Base-by-base conservation (phyloP, 2,888 invertebrate species). In the Oligia latruncula region DNA sequence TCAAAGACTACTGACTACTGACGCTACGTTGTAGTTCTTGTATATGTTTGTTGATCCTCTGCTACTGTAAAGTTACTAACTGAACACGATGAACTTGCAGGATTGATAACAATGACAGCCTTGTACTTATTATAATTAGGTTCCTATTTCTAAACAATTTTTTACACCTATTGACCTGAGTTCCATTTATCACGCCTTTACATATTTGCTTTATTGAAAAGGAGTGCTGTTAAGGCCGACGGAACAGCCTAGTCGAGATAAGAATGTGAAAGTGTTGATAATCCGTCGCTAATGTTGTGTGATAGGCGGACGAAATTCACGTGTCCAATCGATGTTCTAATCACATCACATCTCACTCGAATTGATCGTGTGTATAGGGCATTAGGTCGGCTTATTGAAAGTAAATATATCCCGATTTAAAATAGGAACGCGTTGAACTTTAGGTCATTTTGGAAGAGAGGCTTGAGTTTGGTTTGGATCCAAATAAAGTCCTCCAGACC, bases 211-310 rank as follows among this genome's bases (percentile, higher is more conserved):
- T 82, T 84, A 35, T 71, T 75, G 67, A 74, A 84, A 77, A 84
- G 43, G 8, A 49, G 9, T 68, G n/a, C 35, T 84, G 58, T 76
- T 67, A 81, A 80, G 58, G 78, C 62, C 17, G 52, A 60, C 68
- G 75, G 83, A 83, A 83, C 85, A 80, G 46, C 17, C 67, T 29
- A 55, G 66, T 82, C 77, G 71, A 81, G 72, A 74, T 82, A 88
- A 87, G 90, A 90, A 92, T 91, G 92, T 91, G 93, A 93, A 93
- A 93, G 93, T 92, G 85, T 89, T 82, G 87, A 89, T 91, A 91
- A 90, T 91, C 86, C 88, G 84, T 80, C 87, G 78, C 85, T 79
- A 90, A 90, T 89, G 89, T 89, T 83, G 72, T 92, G 40, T 80
- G 92, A 92, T 89, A 88, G 90, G 89, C 89, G 89, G 79, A 91